Evolutionary conservation across 1,140 invertebrate species (phyloP).

Genomic region (Trachymyrmex cornetzi): DNA sequence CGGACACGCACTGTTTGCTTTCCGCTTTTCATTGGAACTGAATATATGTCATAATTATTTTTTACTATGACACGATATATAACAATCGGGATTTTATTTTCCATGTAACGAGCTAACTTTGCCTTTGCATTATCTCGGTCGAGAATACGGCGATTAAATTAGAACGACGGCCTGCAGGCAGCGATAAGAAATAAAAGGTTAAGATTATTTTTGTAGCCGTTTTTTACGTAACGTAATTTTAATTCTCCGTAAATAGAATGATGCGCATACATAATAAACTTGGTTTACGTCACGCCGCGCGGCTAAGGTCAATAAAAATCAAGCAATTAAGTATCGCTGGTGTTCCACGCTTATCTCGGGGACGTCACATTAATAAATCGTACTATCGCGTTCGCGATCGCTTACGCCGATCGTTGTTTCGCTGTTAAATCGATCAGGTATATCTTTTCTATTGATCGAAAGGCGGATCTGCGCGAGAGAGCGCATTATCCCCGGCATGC

Average conservation of each 20-base stretch:
- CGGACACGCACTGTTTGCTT: neutral
- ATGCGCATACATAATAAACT: slow-evolving; percentile 52
- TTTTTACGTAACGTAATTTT: slow-evolving; percentile 60
- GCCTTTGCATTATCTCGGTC: neutral
- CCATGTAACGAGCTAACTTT: neutral
- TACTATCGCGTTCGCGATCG: neutral
- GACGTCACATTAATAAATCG: slow-evolving; percentile 8
- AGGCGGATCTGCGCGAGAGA: neutral
- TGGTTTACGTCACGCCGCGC: slow-evolving; percentile 44
- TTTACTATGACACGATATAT: neutral
- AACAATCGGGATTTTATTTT: neutral
- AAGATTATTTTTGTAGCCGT: slow-evolving; percentile 42
- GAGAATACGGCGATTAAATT: slow-evolving; percentile 43
- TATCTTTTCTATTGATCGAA: neutral
- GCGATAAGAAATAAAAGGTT: slow-evolving; percentile 54
- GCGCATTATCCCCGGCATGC: neutral
- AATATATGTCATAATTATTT: too few relatives aligned
- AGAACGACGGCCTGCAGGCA: slow-evolving; percentile 8
- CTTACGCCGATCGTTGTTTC: neutral
- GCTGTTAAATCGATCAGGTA: neutral
- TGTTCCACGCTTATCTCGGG: neutral
- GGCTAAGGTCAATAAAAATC: slow-evolving; percentile 56
- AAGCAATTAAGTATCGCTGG: slow-evolving; percentile 11
- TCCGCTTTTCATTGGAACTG: neutral
- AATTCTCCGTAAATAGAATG: slow-evolving; percentile 47